Conservation (phyloP, 2,888 invertebrate genomes). For the Zaprionus lineosus region DNA sequence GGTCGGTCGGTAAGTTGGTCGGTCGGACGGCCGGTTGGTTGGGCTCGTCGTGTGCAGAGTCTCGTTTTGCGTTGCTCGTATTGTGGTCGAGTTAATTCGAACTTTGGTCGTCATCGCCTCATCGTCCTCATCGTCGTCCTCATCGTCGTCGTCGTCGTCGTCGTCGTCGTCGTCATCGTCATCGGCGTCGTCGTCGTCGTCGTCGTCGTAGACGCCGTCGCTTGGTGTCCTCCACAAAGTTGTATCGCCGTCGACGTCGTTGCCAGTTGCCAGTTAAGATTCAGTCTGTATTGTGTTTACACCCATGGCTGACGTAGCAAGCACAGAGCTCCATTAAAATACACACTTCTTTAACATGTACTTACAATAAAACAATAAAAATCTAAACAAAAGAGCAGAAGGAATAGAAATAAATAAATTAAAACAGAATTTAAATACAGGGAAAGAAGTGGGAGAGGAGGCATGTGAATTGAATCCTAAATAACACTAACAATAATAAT, state of each 20-base stretch:
- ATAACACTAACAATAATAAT: conserved; percentile 2
- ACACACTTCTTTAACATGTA: conserved; percentile 46
- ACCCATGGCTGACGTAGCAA: conserved; percentile 80
- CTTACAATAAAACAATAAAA: conserved; percentile 49
- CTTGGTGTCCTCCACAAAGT: conserved; percentile 38
- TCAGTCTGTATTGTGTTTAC: conserved; percentile 82
- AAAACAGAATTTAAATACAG: too few species aligned
- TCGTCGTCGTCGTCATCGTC: conserved; percentile 28
- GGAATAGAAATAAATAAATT: too few species aligned
- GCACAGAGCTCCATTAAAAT: conserved; percentile 57
- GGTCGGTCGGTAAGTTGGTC: not conserved
- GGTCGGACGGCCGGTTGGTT: conserved; percentile 7
- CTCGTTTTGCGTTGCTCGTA: conserved; percentile 50
- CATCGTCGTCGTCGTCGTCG: conserved; percentile 29
- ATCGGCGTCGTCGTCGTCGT: conserved; percentile 6
- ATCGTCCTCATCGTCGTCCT: conserved; percentile 35
- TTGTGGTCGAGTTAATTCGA: conserved; percentile 75
- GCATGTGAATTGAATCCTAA: too few species aligned
- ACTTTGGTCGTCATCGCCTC: conserved; percentile 50
- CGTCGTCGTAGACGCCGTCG: conserved; percentile 30
- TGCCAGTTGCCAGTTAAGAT: conserved; percentile 60
- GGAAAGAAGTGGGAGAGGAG: too few species aligned
- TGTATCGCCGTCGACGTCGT: conserved; percentile 29
- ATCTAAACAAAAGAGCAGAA: conserved; percentile 15
- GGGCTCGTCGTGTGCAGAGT: conserved; percentile 17